A percentile compares a stretch with the other conserved stretches of the same genome.
phyloP scores from a whole-genome alignment of 2,888 invertebrate species.

The Trachelus tabidus region DNA sequence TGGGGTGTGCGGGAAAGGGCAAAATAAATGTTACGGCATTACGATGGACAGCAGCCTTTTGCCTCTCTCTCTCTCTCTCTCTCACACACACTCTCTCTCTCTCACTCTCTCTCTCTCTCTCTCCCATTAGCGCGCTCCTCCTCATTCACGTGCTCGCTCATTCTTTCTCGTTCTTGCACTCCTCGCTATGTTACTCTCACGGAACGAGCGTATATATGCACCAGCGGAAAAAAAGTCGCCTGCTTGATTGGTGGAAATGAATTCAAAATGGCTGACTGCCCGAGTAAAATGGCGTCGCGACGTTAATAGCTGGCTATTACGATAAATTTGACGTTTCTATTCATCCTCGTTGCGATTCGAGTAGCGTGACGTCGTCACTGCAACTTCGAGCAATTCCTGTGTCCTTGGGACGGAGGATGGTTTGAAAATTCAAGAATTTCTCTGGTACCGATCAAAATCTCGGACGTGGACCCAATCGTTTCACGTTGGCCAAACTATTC shows the following conservation, averaged over 20 bases:
- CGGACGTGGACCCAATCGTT: neutral
- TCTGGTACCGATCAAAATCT: neutral
- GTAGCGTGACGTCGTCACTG: neutral
- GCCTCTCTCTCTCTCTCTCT: constrained; percentile 20
- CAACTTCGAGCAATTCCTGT: neutral
- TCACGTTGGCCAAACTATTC: neutral
- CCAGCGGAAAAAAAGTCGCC: constrained; percentile 40
- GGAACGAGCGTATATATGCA: constrained; percentile 2
- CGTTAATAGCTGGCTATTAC: constrained; percentile 48
- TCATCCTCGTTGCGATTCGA: constrained; percentile 23
- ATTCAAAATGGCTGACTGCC: constrained; percentile 63
- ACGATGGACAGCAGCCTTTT: constrained; percentile 51
- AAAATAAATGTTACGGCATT: constrained; percentile 62
- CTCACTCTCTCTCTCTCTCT: constrained; percentile 12
- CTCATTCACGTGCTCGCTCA: constrained; percentile 28
- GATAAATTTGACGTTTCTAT: constrained; percentile 55
- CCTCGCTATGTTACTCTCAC: constrained; percentile 19
- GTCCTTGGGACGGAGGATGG: neutral
- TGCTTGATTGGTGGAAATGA: constrained; percentile 61
- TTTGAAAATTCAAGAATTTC: neutral
- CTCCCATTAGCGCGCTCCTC: constrained; percentile 16
- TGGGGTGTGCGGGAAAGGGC: constrained; percentile 59
- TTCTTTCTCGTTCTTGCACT: constrained; percentile 24
- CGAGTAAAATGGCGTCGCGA: constrained; percentile 59
- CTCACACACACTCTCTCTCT: neutral